Base-by-base conservation (phyloP, 2,888 invertebrate genomes). In the Hofmannophila pseudospretella region DNA sequence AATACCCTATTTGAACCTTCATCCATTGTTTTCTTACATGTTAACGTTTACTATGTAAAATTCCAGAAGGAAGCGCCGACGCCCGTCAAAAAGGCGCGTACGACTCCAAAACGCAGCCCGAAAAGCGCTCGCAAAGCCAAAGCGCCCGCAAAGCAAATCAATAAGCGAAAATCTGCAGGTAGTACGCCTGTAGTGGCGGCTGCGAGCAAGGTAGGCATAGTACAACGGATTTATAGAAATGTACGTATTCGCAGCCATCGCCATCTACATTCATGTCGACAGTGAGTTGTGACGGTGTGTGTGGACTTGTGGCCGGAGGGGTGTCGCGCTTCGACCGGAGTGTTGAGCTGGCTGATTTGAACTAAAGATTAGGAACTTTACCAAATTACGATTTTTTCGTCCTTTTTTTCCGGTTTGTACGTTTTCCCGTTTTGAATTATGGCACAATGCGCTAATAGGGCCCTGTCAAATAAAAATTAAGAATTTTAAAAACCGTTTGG, bases 221-320 rank as follows among this genome's bases (percentile, higher is more conserved):
- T 88, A 70, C 86, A 78, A 69, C 85, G 88, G 88, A 88, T 88
- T 71, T 88, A 88, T 88, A 85, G 81, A 88, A 76, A 87, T 81
- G 88, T 88, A 88, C 88, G 88, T 88, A 88, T 81, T 82, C 65
- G 75, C 78, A 54, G 68, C 70, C 77, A 78, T 71, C 82, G 60
- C 62, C 73, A 79, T 73, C 67, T 74, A 79, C 77, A 73, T 74
- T 71, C 79, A 67, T 68, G 67, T 68, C 50, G 56, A 55, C 62
- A 60, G 67, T 67, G 68, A 63, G 59, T n/a, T n/a, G n/a, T 62
- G 57, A 45, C 42, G 44, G 38, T 36, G 39, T 42, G 42, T 41
- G 41, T 39, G 44, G 19, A n/a, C 32, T 34, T 5, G 38, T 23
- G 40, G 5, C 3, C 19, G 7, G 13, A 11, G 7, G 31, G 31